Base-by-base conservation (phyloP, 2,888 invertebrate genomes). In the Notodonta dromedarius region DNA sequence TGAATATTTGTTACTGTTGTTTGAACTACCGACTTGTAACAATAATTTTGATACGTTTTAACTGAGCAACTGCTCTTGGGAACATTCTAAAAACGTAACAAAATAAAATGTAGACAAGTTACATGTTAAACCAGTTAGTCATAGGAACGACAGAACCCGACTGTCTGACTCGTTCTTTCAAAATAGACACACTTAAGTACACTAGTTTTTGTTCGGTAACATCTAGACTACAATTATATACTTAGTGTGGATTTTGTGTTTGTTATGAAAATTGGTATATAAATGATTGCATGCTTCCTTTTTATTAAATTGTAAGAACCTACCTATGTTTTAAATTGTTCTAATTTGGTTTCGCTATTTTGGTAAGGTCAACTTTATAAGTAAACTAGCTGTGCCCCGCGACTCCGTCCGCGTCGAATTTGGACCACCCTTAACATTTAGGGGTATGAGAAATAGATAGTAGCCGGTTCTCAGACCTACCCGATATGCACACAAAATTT, bases 101-200 rank as follows among this genome's bases (percentile, higher is more conserved):
- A 54, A 46, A 55, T 51, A 32, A 55, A 50, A 32, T 57, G 39
- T 55, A 58, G 32, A 56, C 50, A 61, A 56, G 40, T 35, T 40
- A 54, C 50, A n/a, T 51, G 56, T 39, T 35, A 39, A 56, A 52
- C 56, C 32, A 51, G 59, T 60, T 69, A 66, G 69, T 69, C 60
- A 72, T 63, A 65, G 63, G 63, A 69, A 70, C 65, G 62, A 62
- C 66, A 70, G 70, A 70, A 65, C 58, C 58, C 61, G 65, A 66
- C 67, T 68, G 69, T 62, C 64, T 69, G 62, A 62, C 58, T 62
- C 56, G 24, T 66, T 67, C 59, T 72, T 72, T 62, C 60, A 63
- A 72, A 71, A 71, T 61, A 60, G 24, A 24, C 2, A 24, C 24
- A 24, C 24, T 24, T 24, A 24, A 24, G 69, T 57, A 64, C 60